Conservation (phyloP, 1,140 invertebrate genomes). For the Procambarus virginalis region DNA sequence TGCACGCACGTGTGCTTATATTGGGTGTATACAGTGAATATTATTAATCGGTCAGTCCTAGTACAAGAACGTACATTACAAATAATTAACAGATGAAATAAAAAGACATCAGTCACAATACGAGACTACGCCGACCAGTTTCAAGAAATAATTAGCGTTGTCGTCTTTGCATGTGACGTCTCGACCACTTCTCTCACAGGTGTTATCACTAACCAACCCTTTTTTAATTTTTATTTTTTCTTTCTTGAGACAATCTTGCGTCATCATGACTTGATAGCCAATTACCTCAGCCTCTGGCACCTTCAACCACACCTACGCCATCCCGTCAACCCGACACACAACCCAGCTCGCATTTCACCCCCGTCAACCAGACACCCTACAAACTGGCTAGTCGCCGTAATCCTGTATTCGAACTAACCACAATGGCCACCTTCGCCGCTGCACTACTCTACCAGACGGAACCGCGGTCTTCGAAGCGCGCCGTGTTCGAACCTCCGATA, state of each 20-base stretch:
- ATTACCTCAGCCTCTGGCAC: slow-evolving; percentile 45
- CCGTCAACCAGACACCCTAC: background rate
- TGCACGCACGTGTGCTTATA: no score
- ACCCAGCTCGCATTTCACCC: no score
- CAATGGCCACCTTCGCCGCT: no score
- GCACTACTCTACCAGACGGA: background rate
- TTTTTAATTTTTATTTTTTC: slow-evolving; percentile 14
- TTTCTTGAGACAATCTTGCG: slow-evolving; percentile 3
- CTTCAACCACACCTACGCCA: background rate
- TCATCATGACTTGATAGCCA: slow-evolving; percentile 24
- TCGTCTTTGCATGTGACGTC: background rate
- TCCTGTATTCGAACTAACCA: background rate
- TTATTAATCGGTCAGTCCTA: no score
- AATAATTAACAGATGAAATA: no score
- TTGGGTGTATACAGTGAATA: no score
- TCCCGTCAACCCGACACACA: background rate
- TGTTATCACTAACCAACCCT: background rate
- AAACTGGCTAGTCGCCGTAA: background rate
- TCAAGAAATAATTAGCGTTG: background rate
- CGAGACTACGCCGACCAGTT: background rate
- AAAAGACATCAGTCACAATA: background rate
- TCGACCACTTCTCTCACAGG: slow-evolving; percentile 21
- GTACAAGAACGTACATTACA: no score
- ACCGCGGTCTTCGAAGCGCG: background rate
- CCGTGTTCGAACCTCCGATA: background rate